Evolutionary conservation across 37 sponge, comb jelly and placozoan genomes (phyloP).

Genomic region (Spongia lamella): DNA sequence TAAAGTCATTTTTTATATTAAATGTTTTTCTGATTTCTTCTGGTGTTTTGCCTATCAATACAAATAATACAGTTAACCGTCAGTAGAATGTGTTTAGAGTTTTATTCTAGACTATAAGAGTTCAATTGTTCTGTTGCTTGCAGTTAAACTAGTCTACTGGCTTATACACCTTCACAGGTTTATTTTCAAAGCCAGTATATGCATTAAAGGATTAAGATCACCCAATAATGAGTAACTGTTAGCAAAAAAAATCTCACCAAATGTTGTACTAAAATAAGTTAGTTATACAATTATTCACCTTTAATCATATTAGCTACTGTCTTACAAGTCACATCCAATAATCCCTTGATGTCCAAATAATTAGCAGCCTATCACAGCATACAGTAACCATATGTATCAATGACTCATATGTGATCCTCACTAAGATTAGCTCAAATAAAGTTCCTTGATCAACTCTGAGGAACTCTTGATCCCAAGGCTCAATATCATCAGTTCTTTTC

Average conservation of each 20-base stretch:
- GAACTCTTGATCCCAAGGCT: conserved; percentile 98
- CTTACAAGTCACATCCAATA: conserved; percentile 97
- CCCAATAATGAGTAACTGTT: too few species aligned
- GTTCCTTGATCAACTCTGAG: conserved; percentile 99
- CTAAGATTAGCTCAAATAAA: conserved; percentile 96
- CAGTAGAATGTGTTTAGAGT: neutral
- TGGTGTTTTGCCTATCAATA: conserved; percentile 80
- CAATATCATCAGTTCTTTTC: conserved; percentile 98
- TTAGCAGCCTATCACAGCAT: conserved; percentile 99
- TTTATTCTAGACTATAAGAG: too few species aligned
- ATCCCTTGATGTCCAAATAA: conserved; percentile 99
- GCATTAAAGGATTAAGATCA: too few species aligned
- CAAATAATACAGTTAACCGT: too few species aligned
- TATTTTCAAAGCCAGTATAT: too few species aligned
- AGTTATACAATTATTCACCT: conserved; percentile 31
- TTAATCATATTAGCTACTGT: conserved; percentile 99
- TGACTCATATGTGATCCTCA: conserved; percentile 11
- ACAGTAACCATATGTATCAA: neutral
- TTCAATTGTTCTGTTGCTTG: too few species aligned
- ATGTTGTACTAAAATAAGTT: too few species aligned
- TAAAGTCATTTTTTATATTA: conserved; percentile 99
- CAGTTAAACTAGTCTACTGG: too few species aligned
- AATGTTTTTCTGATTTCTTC: conserved; percentile 98
- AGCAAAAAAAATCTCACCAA: too few species aligned
- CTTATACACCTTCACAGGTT: too few species aligned